Evolutionary conservation across 2,888 invertebrate species (phyloP).

Genomic region (Girardia tigrina): DNA sequence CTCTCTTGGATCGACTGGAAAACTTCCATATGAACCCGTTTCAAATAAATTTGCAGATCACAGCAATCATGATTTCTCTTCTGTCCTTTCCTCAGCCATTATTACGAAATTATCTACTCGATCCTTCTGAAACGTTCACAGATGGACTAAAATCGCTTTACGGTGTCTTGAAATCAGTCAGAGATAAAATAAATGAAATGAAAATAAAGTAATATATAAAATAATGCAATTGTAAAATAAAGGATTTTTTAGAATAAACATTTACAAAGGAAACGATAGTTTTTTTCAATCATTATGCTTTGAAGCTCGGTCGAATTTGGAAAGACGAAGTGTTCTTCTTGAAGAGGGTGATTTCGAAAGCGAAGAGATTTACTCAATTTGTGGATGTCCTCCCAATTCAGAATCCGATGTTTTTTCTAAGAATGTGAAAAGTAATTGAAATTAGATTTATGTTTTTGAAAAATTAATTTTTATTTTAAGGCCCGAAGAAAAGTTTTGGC

Average conservation of each 20-base stretch:
- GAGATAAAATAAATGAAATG: background rate
- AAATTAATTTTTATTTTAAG: background rate
- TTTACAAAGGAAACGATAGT: background rate
- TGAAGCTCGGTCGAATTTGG: background rate
- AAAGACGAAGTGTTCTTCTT: background rate
- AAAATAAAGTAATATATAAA: background rate
- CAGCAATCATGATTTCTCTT: background rate
- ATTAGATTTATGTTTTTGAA: background rate
- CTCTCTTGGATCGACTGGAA: background rate
- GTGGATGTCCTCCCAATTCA: background rate
- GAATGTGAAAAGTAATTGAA: background rate
- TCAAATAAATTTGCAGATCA: background rate
- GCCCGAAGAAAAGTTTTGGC: background rate
- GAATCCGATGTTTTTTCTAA: background rate
- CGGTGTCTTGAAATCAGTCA: background rate
- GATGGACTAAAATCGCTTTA: background rate
- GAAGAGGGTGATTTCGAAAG: background rate
- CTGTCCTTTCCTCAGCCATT: constrained; percentile 5
- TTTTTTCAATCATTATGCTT: background rate
- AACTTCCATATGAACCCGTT: background rate
- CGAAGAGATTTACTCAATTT: background rate
- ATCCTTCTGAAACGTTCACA: background rate
- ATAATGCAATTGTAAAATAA: background rate
- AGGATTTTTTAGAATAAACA: background rate
- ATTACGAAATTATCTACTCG: constrained; percentile 2